Evolutionary conservation across 2,888 invertebrate species (phyloP).

Genomic region (Morpho deidamia): DNA sequence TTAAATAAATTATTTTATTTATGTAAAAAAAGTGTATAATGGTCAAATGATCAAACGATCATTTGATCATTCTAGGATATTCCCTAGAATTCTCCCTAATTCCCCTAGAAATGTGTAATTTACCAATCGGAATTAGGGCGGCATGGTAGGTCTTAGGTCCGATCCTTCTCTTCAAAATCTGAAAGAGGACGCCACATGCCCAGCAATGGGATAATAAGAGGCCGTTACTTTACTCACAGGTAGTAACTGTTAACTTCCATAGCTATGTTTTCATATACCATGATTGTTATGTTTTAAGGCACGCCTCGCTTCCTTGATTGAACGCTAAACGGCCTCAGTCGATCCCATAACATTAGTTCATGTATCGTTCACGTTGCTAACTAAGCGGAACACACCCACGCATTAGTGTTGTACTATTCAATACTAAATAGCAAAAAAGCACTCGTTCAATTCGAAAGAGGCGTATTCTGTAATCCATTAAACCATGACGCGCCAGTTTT

Average conservation of each 20-base stretch:
- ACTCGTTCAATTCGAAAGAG: conserved; percentile 50
- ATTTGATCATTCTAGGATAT: no score
- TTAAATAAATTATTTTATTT: no score
- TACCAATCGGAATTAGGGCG: no score
- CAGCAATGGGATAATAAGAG: no score
- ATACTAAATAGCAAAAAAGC: conserved; percentile 38
- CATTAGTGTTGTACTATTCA: conserved; percentile 7
- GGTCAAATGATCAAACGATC: no score
- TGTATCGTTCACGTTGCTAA: conserved; percentile 22
- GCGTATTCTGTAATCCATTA: conserved; percentile 64
- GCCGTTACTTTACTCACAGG: no score
- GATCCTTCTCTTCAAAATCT: no score
- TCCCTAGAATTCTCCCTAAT: no score
- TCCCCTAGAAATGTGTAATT: no score
- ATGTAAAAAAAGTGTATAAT: conserved; percentile 2
- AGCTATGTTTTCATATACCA: conserved; percentile 14
- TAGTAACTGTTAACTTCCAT: conserved; percentile 7
- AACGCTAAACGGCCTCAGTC: conserved; percentile 25
- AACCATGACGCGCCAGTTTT: conserved; percentile 48
- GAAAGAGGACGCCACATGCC: no score
- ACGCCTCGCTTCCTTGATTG: conserved; percentile 29
- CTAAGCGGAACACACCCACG: conserved; percentile 11
- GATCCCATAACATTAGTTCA: conserved; percentile 20
- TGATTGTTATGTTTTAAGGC: conserved; percentile 27
- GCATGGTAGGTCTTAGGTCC: no score